These are phyloP conservation scores for Polymixis flavicincta DNA, from an alignment of 2,888 invertebrate species.

Conservation along the genomic window DNA sequence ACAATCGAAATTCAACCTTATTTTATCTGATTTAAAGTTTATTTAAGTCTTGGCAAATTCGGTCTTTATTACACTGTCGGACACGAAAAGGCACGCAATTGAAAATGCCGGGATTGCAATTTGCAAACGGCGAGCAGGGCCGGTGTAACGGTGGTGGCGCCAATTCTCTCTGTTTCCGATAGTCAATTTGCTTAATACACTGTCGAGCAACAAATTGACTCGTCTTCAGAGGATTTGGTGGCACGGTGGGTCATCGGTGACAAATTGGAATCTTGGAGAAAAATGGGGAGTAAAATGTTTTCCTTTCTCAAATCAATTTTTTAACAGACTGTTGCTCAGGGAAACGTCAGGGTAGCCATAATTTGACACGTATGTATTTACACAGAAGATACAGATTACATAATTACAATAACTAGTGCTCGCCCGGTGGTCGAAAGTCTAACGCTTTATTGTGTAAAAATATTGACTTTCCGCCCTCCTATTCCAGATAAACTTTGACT, in stretches of 20 bases:
- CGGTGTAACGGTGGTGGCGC: constrained; percentile 41
- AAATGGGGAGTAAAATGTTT: not conserved
- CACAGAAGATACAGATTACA: too few relatives aligned
- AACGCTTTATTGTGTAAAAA: too few relatives aligned
- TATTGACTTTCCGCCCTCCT: too few relatives aligned
- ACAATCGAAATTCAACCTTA: constrained; percentile 3
- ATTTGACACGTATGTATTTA: too few relatives aligned
- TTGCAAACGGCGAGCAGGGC: constrained; percentile 47
- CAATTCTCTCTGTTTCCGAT: constrained; percentile 44
- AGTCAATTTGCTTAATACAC: constrained; percentile 53
- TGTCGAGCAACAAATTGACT: constrained; percentile 46
- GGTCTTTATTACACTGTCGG: constrained; percentile 33
- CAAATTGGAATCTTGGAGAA: constrained; percentile 7
- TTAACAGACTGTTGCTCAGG: too few relatives aligned
- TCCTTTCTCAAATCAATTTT: too few relatives aligned
- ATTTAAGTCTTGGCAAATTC: not conserved
- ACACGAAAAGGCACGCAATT: constrained; percentile 50
- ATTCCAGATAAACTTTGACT: too few relatives aligned
- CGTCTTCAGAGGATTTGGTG: constrained; percentile 35
- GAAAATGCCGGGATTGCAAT: constrained; percentile 61
- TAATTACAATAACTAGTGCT: too few relatives aligned
- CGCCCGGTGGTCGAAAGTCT: too few relatives aligned
- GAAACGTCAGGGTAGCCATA: too few relatives aligned
- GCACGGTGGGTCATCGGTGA: constrained; percentile 5
- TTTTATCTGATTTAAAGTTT: accelerated